Base-by-base conservation (phyloP, 2,888 invertebrate genomes). In the Eucriotettix oculatus region DNA sequence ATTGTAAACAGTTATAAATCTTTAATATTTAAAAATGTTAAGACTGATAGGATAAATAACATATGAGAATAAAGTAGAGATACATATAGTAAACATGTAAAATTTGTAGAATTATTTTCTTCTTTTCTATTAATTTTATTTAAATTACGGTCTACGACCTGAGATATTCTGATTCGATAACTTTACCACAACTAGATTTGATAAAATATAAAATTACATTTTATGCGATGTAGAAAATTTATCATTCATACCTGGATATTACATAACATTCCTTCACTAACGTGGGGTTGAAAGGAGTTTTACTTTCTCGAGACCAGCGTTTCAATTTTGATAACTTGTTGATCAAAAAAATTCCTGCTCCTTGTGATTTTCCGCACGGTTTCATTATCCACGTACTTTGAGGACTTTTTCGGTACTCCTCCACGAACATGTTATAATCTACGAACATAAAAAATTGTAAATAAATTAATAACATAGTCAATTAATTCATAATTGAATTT, bases 371-470 rank as follows among this genome's bases (percentile, higher is more conserved):
- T 42, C 94, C 94, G 71, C 94, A 93, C 0, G 96, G 96, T 72
- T 97, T 96, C 87, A 96, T 92, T 65, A 97, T 97, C 96, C 96
- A 97, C 1, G 95, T 96, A 67, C 90, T 90, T 70, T 90, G 89
- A 0, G 95, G 94, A 65, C 87, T 89, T 75, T 93, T 94, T 59
- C 94, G 80, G 72, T 95, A 97, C 71, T 96, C 95, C 71, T 96
- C 94, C 1, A 95, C 95, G 73, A 97, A 96, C 83, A 95, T 86
- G 72, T 95, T 96, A 73, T 97, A 97, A 74, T 97, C 96, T 69
- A 29, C 7, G 29, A 29, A 29, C 29, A 29, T 2, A 29, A 29
- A 29, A 29, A 29, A 29, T 29, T n/a, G n/a, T n/a, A n/a, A n/a
- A n/a, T n/a, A n/a, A n/a, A n/a, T n/a, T n/a, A n/a, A n/a, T n/a